Conservation (phyloP, 2,113 vertebrate species). For the Misgurnus mizolepis region DNA sequence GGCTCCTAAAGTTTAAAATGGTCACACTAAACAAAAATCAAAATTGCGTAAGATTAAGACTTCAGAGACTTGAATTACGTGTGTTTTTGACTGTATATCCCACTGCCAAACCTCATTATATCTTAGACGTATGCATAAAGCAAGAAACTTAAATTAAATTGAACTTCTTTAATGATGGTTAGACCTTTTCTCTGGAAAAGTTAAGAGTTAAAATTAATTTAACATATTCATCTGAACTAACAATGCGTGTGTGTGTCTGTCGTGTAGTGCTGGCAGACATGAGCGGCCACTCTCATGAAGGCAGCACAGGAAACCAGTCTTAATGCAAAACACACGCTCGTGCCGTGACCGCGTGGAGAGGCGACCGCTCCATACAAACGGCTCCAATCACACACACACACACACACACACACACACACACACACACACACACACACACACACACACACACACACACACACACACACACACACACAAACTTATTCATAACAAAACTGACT, state of each 20-base stretch:
- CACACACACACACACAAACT: neutral
- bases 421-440: neutral
- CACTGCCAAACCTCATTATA: too few species aligned
- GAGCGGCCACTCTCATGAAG: constrained; percentile 44
- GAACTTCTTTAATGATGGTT: too few species aligned
- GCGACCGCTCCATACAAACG: constrained; percentile 43
- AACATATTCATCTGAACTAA: constrained; percentile 34
- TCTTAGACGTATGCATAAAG: too few species aligned
- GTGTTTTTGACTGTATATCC: too few species aligned
- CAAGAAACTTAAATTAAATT: too few species aligned
- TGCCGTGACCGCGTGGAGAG: constrained; percentile 53
- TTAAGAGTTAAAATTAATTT: too few species aligned
- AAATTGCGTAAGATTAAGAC: too few species aligned
- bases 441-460: constrained; percentile 51
- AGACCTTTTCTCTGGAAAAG: too few species aligned
- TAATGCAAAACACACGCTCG: constrained; percentile 75
- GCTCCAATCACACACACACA: constrained; percentile 55
- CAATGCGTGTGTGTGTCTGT: constrained; percentile 31
- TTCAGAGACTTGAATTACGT: too few species aligned
- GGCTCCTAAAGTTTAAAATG: too few species aligned
- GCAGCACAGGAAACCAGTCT: constrained; percentile 63
- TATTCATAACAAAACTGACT: neutral
- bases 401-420: neutral
- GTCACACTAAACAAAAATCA: too few species aligned
- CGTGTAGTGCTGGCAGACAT: constrained; percentile 29